Evolutionary conservation across 2,113 vertebrate species (phyloP), one percentile per base, ranked within the genome.

Genomic region (Phoenicopterus ruber): DNA sequence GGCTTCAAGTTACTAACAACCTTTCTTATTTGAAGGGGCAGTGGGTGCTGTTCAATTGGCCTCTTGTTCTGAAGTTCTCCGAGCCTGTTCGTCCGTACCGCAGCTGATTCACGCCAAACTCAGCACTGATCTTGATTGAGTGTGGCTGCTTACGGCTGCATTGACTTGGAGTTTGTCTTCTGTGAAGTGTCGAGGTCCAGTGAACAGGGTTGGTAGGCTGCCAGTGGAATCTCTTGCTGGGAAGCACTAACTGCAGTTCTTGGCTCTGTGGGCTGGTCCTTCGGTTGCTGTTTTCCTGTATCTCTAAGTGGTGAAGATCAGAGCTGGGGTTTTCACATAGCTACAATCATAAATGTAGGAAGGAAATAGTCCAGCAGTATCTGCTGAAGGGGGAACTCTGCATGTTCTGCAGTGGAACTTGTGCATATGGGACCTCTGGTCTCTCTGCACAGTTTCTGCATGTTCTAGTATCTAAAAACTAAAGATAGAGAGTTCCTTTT

Each of bases 111-210:
- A 7, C 47, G 63, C 71, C 88, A 52, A 8, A 6, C 17, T 31
- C 88, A 18, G 54, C n/a, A 15, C 57, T 34, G 65, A 58, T 26
- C 5, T 26, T 47, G 70, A 49, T 26, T 17, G 62, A 82, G 20
- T 4, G 0, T 59, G 65, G n/a, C 62, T 62, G 42, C 50, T 78
- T 11, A 1, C 1, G 70, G 61, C 74, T 47, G 44, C 5, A 1
- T 36, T 5, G 19, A 4, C 62, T 76, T 22, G 46, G 65, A 52
- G 62, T 10, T 58, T n/a, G 28, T 40, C 90, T 32, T 11, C 29
- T 67, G 57, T 67, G 11, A 16, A 1, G 7, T 0, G 1, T n/a
- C 0, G 0, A 24, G 80, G 49, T 65, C 55, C 59, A 28, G 76
- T 28, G 84, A 57, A 7, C 55, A 24, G 44, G 25, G 22, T 32